Base-by-base conservation (phyloP, 2,797 vertebrate genomes). In the Muraenolepis orangiensis region DNA sequence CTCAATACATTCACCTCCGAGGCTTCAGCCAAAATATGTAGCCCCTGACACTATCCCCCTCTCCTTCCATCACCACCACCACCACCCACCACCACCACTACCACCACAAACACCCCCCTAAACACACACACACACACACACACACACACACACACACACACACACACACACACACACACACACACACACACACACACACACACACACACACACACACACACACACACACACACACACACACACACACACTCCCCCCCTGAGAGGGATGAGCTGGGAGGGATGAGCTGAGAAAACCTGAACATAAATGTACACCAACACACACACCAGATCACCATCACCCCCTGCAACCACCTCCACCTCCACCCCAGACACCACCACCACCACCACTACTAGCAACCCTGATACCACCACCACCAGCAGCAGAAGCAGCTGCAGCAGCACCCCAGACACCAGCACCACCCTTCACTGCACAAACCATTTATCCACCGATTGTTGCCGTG, bases 1-100 rank as follows among this genome's bases (percentile, higher is more conserved):
- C 83, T 87, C 88, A 85, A 89, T 89, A 92, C 87, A 90, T 92
- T 92, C 91, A 92, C 91, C 92, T 90, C 86, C 85, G 72, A 77
- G 78, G 85, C 85, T 30, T 69, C 16, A 81, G 90, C 88, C 89
- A 91, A 74, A 77, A 84, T 79, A 80, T 69, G n/a, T n/a, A n/a
- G n/a, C n/a, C n/a, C n/a, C n/a, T n/a, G n/a, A n/a, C n/a, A n/a
- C n/a, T n/a, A n/a, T n/a, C n/a, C 38, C 5, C 38, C 11, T 57
- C 51, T 42, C 0, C 70, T 36, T 46, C 68, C 64, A 71, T n/a
- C 32, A 32, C 64, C 2, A 26, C 13, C 26, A 28, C 73, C 78
- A 61, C 72, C 73, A 57, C 64, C 66, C 38, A 36, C 51, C 11
- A 38, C 51, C 61, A 0, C 70, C 42, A 46, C 6, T 11, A 40